Conservation (phyloP, 2,888 invertebrate species). For the Agrotis segetum region DNA sequence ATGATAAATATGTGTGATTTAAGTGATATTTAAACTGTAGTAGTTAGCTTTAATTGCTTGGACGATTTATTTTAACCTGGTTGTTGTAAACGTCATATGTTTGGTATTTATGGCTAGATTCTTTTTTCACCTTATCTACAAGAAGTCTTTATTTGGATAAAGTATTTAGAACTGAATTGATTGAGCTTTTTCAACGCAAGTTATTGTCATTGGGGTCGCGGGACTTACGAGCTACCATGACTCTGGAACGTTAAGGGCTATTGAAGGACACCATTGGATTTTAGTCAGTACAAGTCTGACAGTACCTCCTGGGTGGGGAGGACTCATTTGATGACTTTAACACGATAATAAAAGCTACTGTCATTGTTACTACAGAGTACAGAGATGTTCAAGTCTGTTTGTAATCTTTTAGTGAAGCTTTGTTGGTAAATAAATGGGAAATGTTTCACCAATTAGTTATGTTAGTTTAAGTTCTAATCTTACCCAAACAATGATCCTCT, state of each 20-base stretch:
- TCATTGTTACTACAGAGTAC: not conserved
- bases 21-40: conserved; percentile 63
- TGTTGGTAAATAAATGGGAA: not conserved
- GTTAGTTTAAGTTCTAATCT: no score
- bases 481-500: no score
- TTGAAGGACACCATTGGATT: no score
- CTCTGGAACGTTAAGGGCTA: no score
- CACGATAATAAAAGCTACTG: no score
- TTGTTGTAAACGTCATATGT: conserved; percentile 16
- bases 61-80: conserved; percentile 49
- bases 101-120: conserved; percentile 6
- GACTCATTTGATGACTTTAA: no score
- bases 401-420: not conserved
- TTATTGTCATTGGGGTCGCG: no score
- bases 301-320: no score
- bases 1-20: conserved; percentile 69
- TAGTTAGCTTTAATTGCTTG: conserved; percentile 58
- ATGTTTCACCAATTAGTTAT: no score
- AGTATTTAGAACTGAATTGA: not conserved
- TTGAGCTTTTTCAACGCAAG: not conserved
- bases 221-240: no score
- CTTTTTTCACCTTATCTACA: not conserved
- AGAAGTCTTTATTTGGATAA: not conserved
- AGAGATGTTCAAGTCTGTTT: not conserved
- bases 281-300: no score